Base-by-base conservation (phyloP, 1,140 invertebrate genomes). In the Hycleus cichorii region DNA sequence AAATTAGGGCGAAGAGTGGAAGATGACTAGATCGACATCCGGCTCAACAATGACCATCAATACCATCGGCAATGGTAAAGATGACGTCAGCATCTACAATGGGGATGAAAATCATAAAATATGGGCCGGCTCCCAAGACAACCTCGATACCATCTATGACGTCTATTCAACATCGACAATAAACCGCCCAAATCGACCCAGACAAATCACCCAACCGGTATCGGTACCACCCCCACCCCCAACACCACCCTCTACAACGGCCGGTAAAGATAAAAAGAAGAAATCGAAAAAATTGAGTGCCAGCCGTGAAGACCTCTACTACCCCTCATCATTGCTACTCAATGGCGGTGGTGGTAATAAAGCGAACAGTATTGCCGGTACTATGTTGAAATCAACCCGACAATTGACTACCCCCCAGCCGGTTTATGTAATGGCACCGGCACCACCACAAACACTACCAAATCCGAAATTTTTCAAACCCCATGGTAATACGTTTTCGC, bases 51-150 rank as follows among this genome's bases (percentile, higher is more conserved):
- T 81, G 52, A 82, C 80, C 0, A 67, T 82, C 1, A 82, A 80
- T 61, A 81, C 80, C 42, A 70, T 80, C 40, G 67, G 72, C 39
- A 59, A 65, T 42, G 57, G 59, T 10, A 72, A 72, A 52, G 72
- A 74, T 57, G 72, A 74, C 54, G 64, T 73, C 11, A 74, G 72
- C 44, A 71, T 91, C 24, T 92, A 89, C 69, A 93, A 93, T 68
- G 90, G 89, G 0, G 89, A 94, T 68, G 91, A 94, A 70, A 95
- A 95, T 68, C 92, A 95, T 70, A 95, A 96, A 74, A 88, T 95
- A 2, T 95, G 91, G 91, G 87, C 86, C 0, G 86, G 87, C 6
- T 86, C 86, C 42, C 79, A 86, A 52, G 89, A 91, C 59, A 82
- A 88, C 47, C 70, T 85, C 5, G 84, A 87, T 56, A 83, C 75